Evolutionary conservation across 2,113 vertebrate species (phyloP).

Genomic region (Paradoxurus hermaphroditus): DNA sequence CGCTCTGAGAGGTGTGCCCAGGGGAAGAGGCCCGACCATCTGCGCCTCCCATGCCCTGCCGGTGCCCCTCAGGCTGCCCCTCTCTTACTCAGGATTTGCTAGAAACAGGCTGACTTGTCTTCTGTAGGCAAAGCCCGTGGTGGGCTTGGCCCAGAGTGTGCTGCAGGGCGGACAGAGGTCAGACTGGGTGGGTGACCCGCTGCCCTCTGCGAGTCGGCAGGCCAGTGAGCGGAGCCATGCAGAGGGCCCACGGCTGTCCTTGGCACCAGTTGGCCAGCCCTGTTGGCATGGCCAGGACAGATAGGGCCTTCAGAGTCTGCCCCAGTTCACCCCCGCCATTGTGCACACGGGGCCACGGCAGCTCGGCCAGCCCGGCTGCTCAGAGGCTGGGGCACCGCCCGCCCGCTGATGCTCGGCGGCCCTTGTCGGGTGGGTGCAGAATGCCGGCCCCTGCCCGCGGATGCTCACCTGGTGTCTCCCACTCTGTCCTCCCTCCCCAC

Average conservation of each 20-base stretch:
- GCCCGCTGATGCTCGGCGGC: not conserved
- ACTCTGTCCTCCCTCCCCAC: not conserved
- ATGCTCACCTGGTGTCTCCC: not conserved
- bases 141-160: not conserved
- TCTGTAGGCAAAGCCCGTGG: not conserved
- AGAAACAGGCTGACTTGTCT: not conserved
- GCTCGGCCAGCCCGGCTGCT: not conserved
- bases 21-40: not conserved
- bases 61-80: not conserved
- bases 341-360: not conserved
- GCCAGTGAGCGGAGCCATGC: not conserved
- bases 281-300: not conserved
- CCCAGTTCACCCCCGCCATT: rapidly evolving
- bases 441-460: not conserved
- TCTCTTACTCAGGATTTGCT: not conserved
- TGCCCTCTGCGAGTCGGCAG: not conserved
- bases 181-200: not conserved
- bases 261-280: too few species aligned
- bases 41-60: not conserved
- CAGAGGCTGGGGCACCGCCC: not conserved
- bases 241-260: not conserved
- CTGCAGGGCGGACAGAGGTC: not conserved
- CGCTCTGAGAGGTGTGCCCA: not conserved
- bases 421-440: not conserved
- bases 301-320: not conserved